Evolutionary conservation across 1,140 invertebrate species (phyloP).

Genomic region (Drosophila obscura): DNA sequence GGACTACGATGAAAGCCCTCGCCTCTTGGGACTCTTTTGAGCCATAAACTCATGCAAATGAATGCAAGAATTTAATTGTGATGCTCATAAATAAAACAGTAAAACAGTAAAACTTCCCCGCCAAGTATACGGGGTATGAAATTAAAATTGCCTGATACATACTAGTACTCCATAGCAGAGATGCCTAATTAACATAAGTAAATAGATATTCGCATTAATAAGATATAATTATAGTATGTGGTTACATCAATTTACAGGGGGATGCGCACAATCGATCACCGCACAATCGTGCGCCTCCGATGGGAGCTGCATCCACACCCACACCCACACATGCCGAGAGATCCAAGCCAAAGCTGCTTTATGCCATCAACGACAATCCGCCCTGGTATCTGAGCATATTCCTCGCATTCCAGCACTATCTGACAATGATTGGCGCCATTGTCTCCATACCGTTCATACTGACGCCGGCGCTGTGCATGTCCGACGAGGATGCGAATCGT

Average conservation of each 20-base stretch:
- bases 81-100: conserved; percentile 52
- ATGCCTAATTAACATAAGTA: conserved; percentile 56
- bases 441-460: conserved; percentile 93
- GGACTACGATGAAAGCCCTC: conserved; percentile 10
- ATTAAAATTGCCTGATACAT: conserved; percentile 3
- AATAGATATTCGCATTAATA: conserved; percentile 52
- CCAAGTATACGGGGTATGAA: conserved; percentile 11
- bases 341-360: conserved; percentile 83
- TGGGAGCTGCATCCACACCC: conserved; percentile 11
- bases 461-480: conserved; percentile 92
- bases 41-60: conserved; percentile 55
- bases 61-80: conserved; percentile 50
- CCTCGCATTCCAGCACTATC: conserved; percentile 93
- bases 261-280: conserved; percentile 27
- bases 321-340: conserved; percentile 34
- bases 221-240: conserved; percentile 25
- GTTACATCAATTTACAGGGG: conserved; percentile 21
- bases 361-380: conserved; percentile 92
- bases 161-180: conserved; percentile 8
- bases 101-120: conserved; percentile 32
- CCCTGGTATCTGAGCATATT: conserved; percentile 93
- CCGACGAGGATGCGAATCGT: conserved; percentile 90
- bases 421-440: conserved; percentile 94
- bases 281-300: conserved; percentile 12
- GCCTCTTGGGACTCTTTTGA: conserved; percentile 9